phyloP scores from a whole-genome alignment of 1,140 invertebrate species.

The Cardiocondyla obscurior region DNA sequence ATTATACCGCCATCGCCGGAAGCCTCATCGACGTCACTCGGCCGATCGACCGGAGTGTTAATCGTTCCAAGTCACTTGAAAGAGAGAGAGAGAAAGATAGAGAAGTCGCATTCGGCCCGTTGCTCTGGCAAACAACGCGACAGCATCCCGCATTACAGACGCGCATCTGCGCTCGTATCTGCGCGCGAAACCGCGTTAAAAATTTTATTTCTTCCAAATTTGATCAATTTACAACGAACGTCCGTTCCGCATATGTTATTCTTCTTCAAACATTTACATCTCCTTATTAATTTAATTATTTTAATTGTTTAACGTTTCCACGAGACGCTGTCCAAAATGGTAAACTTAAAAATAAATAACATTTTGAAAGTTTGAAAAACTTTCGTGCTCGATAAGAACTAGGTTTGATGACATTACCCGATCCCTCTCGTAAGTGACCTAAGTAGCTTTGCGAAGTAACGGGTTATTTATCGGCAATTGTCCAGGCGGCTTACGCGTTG shows the following conservation, averaged over 20 bases:
- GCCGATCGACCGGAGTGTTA: constrained; percentile 48
- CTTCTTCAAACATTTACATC: background rate
- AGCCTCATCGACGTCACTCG: constrained; percentile 55
- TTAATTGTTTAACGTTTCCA: background rate
- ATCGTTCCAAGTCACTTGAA: constrained; percentile 57
- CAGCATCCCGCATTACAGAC: constrained; percentile 20
- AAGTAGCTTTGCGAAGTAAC: constrained; percentile 20
- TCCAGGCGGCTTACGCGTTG: constrained; percentile 2
- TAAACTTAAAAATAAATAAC: background rate
- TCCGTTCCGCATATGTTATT: too few species aligned
- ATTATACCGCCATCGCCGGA: constrained; percentile 40
- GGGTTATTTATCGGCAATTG: constrained; percentile 39
- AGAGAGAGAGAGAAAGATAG: background rate
- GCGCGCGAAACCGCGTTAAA: background rate
- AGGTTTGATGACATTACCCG: background rate
- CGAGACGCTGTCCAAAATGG: background rate
- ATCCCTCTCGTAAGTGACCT: background rate
- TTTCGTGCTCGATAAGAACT: background rate
- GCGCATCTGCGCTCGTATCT: background rate
- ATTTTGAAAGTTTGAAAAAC: background rate
- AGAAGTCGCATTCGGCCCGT: constrained; percentile 49
- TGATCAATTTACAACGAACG: background rate
- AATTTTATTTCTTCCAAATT: constrained; percentile 14
- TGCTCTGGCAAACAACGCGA: constrained; percentile 34
- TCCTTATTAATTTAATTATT: background rate